A percentile compares a stretch with the other conserved stretches of the same genome.
These are phyloP conservation scores for Stegastes partitus DNA, from an alignment of 2,113 vertebrate species.

Conservation along the genomic window DNA sequence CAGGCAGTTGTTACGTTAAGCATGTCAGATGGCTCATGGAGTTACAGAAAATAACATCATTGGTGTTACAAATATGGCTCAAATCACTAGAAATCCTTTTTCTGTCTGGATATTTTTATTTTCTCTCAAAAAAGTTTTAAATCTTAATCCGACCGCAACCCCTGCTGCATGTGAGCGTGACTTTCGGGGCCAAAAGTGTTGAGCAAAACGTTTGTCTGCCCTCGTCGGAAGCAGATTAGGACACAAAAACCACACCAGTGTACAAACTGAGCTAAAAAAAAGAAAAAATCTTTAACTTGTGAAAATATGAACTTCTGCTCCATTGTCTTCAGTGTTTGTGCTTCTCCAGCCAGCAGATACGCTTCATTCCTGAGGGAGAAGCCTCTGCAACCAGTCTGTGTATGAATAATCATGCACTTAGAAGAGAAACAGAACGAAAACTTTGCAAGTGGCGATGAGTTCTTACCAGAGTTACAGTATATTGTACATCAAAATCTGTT, in stretches of 20 bases:
- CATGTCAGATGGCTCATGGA: constrained; percentile 36
- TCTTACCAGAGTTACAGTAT: constrained; percentile 12
- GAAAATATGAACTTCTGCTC: constrained; percentile 19
- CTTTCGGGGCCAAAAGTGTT: neutral
- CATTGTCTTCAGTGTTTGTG: constrained; percentile 27
- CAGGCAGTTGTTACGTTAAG: constrained; percentile 63
- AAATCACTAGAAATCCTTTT: neutral
- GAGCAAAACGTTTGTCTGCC: constrained; percentile 2
- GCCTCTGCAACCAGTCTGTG: neutral
- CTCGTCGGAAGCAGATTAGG: neutral
- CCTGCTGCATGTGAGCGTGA: neutral
- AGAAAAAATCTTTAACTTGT: neutral
- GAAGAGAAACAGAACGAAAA: neutral
- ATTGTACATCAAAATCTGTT: constrained; percentile 35
- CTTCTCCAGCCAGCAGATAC: constrained; percentile 44
- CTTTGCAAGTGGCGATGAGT: constrained; percentile 15
- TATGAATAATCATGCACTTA: constrained; percentile 11
- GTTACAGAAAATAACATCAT: constrained; percentile 31
- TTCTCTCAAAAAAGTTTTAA: neutral
- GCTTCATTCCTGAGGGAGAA: neutral
- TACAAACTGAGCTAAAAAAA: constrained; percentile 19
- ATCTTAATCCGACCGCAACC: constrained; percentile 4
- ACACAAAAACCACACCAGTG: neutral
- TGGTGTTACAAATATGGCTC: constrained; percentile 19
- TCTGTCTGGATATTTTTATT: neutral